These are phyloP conservation scores for Thumatha senex DNA, from an alignment of 2,888 invertebrate species.

Conservation along the genomic window DNA sequence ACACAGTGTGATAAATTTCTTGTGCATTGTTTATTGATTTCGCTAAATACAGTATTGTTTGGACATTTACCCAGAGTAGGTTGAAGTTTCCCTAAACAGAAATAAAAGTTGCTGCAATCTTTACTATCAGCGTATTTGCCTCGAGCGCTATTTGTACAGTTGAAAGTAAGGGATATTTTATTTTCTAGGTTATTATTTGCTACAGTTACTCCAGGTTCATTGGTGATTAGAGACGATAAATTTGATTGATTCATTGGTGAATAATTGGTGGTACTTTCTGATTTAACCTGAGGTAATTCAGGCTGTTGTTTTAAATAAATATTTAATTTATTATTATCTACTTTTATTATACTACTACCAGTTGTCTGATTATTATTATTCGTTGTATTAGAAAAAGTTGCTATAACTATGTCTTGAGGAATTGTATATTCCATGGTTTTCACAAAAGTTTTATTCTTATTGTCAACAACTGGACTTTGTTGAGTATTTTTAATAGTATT, in stretches of 20 bases:
- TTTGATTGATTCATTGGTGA: slow-evolving; percentile 1
- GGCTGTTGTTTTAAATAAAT: neutral
- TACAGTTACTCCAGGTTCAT: slow-evolving; percentile 1
- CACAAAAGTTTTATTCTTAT: neutral
- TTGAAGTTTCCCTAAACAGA: slow-evolving; percentile 62
- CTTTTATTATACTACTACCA: neutral
- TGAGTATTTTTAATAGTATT: neutral
- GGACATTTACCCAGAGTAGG: slow-evolving; percentile 65
- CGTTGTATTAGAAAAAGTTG: too few species aligned
- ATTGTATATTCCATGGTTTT: too few species aligned
- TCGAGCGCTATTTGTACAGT: slow-evolving; percentile 49
- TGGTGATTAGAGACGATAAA: neutral
- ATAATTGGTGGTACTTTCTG: neutral
- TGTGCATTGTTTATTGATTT: slow-evolving; percentile 71
- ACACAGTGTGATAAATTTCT: slow-evolving; percentile 74
- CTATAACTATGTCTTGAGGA: too few species aligned
- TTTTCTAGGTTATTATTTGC: neutral
- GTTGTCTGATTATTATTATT: neutral
- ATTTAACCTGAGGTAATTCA: neutral
- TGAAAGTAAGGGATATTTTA: slow-evolving; percentile 24
- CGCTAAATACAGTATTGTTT: slow-evolving; percentile 69
- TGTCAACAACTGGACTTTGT: neutral
- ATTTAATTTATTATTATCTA: neutral
- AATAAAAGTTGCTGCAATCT: slow-evolving; percentile 79
- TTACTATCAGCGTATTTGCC: slow-evolving; percentile 73